phyloP scores from a whole-genome alignment of 2,888 invertebrate species.

The Myopa tessellatipennis region DNA sequence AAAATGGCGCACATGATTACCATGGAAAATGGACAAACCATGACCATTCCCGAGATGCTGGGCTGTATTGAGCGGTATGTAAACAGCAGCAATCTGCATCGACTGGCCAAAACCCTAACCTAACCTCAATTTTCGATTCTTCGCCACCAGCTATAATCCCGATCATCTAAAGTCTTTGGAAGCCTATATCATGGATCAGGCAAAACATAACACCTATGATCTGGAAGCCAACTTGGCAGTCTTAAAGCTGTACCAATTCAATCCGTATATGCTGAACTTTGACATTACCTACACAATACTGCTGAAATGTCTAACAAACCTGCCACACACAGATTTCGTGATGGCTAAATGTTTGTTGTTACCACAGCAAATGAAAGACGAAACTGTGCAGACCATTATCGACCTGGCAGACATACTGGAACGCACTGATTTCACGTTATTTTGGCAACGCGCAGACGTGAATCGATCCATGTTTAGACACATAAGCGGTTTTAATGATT shows the following conservation, averaged over 20 bases:
- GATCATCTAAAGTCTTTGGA: conserved; percentile 92
- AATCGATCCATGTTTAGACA: conserved; percentile 81
- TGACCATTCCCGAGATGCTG: conserved; percentile 84
- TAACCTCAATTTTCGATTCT: conserved; percentile 31
- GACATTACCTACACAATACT: conserved; percentile 90
- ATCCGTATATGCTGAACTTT: conserved; percentile 85
- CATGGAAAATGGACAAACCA: conserved; percentile 68
- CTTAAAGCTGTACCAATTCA: conserved; percentile 96
- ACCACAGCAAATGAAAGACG: conserved; percentile 82
- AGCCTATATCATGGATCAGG: conserved; percentile 92
- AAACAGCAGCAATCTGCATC: background rate
- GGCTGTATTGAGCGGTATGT: conserved; percentile 91
- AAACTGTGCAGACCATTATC: conserved; percentile 88
- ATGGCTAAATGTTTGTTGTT: conserved; percentile 96
- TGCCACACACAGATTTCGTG: conserved; percentile 97
- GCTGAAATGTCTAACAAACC: conserved; percentile 94
- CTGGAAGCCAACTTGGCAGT: conserved; percentile 97
- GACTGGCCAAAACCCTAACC: conserved; percentile 13
- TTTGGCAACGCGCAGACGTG: conserved; percentile 85
- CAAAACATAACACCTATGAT: conserved; percentile 93
- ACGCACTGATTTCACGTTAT: conserved; percentile 90
- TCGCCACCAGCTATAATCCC: conserved; percentile 87
- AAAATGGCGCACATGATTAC: conserved; percentile 66
- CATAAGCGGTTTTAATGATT: conserved; percentile 92
- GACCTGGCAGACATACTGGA: conserved; percentile 91